phyloP scores from a whole-genome alignment of 1,140 invertebrate genomes.

The Galendromus occidentalis region DNA sequence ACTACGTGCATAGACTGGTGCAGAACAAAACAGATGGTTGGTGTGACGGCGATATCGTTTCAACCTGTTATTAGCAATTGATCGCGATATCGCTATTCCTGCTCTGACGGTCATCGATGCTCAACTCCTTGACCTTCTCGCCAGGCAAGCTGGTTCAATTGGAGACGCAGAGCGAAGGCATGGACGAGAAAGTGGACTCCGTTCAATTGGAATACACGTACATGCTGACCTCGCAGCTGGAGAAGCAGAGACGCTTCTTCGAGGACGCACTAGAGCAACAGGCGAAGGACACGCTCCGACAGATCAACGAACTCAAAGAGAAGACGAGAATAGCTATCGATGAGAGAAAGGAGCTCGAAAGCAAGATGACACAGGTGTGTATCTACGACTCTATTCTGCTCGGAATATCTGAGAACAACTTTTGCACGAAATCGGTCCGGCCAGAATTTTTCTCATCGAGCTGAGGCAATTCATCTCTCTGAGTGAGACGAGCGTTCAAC shows the following conservation, averaged over 20 bases:
- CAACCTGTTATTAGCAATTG: too few species aligned
- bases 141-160: constrained; percentile 2
- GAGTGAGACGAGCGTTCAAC: not conserved
- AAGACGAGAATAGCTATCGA: constrained; percentile 35
- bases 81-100: constrained; percentile 27
- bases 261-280: constrained; percentile 57
- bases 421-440: not conserved
- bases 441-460: constrained; percentile 14
- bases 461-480: not conserved
- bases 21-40: constrained; percentile 96
- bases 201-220: constrained; percentile 59
- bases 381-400: too few species aligned
- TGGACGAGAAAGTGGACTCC: constrained; percentile 22
- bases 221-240: constrained; percentile 84
- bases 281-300: constrained; percentile 41
- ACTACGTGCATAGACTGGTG: constrained; percentile 86
- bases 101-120: too few species aligned
- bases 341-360: not conserved
- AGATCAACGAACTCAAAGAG: constrained; percentile 35
- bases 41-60: constrained; percentile 46
- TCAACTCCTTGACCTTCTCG: not conserved
- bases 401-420: not conserved
- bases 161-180: not conserved
- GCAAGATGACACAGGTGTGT: not conserved
- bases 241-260: constrained; percentile 77